A percentile compares a stretch with the other conserved stretches of the same genome.
Evolutionary conservation across 1,140 invertebrate genomes (phyloP).

Genomic region (Drosophila prosaltans): DNA sequence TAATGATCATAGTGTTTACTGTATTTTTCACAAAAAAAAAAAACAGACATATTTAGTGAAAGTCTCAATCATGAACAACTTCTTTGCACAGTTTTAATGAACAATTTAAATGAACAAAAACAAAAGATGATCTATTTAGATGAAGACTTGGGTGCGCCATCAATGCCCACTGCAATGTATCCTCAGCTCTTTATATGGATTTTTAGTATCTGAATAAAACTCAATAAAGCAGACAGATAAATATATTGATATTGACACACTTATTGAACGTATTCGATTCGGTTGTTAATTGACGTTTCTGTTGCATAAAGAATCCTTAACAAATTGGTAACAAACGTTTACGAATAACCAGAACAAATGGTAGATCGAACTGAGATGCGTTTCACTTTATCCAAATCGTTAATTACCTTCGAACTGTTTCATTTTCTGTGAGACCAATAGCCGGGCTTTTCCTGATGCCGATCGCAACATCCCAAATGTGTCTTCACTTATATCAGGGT

Average conservation of each 20-base stretch:
- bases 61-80: neutral
- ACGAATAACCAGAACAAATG: too few species aligned
- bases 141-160: neutral
- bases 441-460: conserved; percentile 94
- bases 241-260: neutral
- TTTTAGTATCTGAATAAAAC: neutral
- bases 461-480: conserved; percentile 92
- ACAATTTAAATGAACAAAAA: too few species aligned
- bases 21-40: too few species aligned
- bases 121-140: neutral
- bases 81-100: neutral
- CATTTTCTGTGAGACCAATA: conserved; percentile 96
- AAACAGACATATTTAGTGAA: neutral
- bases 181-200: neutral
- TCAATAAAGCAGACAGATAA: neutral
- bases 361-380: neutral
- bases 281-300: too few species aligned
- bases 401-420: conserved; percentile 93
- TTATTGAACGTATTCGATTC: neutral
- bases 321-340: too few species aligned
- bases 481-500: conserved; percentile 88
- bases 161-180: neutral
- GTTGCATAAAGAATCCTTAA: too few species aligned
- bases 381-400: neutral
- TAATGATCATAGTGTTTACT: too few species aligned